These are phyloP conservation scores for Tenthredo distinguenda DNA, from an alignment of 2,888 invertebrate genomes.

Conservation along the genomic window DNA sequence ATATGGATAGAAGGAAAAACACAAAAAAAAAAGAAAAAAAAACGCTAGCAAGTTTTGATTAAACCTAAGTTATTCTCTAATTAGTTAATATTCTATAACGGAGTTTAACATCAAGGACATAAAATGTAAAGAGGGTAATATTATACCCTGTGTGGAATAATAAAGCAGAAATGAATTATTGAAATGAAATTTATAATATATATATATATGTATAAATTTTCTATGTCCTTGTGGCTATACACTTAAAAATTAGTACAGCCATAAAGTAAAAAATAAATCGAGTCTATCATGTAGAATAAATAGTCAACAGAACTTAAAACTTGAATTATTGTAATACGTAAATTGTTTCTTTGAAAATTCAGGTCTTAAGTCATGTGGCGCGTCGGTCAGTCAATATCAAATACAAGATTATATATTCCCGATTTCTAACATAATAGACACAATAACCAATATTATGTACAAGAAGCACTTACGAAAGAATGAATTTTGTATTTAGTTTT, in stretches of 20 bases:
- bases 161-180: neutral
- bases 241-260: constrained; percentile 45
- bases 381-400: neutral
- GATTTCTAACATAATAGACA: constrained; percentile 42
- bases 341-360: constrained; percentile 34
- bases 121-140: constrained; percentile 12
- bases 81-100: constrained; percentile 9
- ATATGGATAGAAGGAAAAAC: neutral
- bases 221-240: constrained; percentile 16
- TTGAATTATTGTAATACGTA: constrained; percentile 34
- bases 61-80: constrained; percentile 26
- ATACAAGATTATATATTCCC: neutral
- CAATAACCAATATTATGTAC: constrained; percentile 40
- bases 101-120: constrained; percentile 32
- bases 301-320: constrained; percentile 35
- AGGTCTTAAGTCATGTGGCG: constrained; percentile 15
- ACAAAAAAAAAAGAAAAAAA: neutral
- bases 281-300: constrained; percentile 41
- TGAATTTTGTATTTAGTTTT: neutral
- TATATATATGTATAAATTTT: neutral
- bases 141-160: neutral
- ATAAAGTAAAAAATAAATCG: constrained; percentile 18
- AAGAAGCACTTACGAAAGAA: neutral
- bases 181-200: neutral
- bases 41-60: neutral